Evolutionary conservation across 2,888 invertebrate genomes (phyloP).

Genomic region (Icerya purchasi): DNA sequence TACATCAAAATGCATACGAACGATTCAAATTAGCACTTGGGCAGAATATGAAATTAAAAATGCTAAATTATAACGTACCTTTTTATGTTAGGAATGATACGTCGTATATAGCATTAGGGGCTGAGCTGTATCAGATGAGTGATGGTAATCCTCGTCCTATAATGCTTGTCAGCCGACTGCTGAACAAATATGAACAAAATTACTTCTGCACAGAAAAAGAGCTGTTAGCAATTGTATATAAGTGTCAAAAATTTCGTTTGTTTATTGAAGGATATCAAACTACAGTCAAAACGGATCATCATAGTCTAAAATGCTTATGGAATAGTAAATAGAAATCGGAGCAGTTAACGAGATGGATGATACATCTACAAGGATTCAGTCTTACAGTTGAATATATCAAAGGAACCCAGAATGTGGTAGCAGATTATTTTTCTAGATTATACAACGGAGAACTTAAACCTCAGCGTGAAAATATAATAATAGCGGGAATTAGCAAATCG

Average conservation of each 20-base stretch:
- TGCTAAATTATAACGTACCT: neutral
- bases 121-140: neutral
- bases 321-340: neutral
- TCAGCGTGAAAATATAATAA: no score
- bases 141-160: neutral
- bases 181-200: neutral
- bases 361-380: neutral
- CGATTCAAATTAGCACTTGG: neutral
- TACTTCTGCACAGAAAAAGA: neutral
- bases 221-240: neutral
- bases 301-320: neutral
- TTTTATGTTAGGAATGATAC: neutral
- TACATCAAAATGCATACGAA: neutral
- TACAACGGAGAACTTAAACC: no score
- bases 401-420: neutral
- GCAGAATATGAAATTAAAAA: neutral
- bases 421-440: neutral
- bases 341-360: neutral
- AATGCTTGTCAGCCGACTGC: neutral
- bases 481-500: no score
- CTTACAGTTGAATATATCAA: neutral
- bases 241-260: neutral
- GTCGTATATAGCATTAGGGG: neutral
- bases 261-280: neutral
- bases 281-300: neutral